Conservation (phyloP, 2,888 invertebrate species). For the Synanthedon tipuliformis region DNA sequence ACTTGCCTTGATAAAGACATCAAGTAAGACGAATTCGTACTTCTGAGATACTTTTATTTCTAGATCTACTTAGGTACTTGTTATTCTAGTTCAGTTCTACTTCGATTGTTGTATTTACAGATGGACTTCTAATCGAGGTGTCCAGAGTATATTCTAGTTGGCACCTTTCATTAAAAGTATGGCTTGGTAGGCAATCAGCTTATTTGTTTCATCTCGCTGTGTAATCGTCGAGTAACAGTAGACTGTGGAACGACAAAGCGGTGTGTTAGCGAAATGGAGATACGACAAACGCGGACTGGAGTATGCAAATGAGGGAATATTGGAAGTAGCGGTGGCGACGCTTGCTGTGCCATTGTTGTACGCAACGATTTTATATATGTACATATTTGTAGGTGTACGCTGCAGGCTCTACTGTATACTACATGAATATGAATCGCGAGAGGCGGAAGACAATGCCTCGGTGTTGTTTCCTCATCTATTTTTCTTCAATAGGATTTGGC, state of each 20-base stretch:
- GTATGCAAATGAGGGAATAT: conserved; percentile 60
- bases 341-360: conserved; percentile 32
- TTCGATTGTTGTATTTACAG: too few species aligned
- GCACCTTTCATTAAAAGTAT: neutral
- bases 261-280: conserved; percentile 25
- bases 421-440: neutral
- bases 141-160: neutral
- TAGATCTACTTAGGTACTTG: too few species aligned
- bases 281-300: conserved; percentile 20
- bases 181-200: neutral
- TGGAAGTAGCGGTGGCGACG: conserved; percentile 36
- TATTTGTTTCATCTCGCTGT: neutral
- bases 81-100: too few species aligned
- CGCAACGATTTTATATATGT: neutral
- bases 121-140: too few species aligned
- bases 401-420: neutral
- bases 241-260: conserved; percentile 19
- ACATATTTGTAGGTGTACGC: neutral
- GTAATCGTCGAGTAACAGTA: neutral
- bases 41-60: too few species aligned
- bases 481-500: too few species aligned
- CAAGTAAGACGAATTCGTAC: too few species aligned
- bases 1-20: too few species aligned
- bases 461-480: too few species aligned
- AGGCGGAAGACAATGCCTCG: too few species aligned